Evolutionary conservation across 2,888 invertebrate species (phyloP).

Genomic region (Aspidiotus rigidus): DNA sequence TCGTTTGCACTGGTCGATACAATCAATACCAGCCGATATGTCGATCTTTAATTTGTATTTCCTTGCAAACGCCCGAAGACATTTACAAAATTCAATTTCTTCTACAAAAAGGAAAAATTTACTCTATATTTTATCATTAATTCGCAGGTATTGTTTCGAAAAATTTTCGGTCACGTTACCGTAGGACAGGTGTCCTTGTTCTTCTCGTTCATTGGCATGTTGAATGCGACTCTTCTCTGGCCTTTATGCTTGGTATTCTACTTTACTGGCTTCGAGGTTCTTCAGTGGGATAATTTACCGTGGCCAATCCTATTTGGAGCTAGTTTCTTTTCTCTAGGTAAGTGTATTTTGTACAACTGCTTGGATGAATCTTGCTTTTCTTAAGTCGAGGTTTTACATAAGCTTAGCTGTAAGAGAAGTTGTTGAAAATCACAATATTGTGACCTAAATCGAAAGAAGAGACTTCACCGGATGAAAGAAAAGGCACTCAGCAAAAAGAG

Average conservation of each 20-base stretch:
- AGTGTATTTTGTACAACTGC: constrained; percentile 38
- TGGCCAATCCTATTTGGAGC: constrained; percentile 78
- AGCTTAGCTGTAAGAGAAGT: no score
- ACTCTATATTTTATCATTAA: background rate
- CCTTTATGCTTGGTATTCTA: constrained; percentile 79
- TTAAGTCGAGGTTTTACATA: no score
- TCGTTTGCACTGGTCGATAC: background rate
- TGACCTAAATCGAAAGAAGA: no score
- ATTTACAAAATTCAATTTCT: no score
- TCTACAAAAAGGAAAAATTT: no score
- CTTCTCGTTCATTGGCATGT: constrained; percentile 80
- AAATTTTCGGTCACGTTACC: constrained; percentile 86
- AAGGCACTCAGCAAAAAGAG: no score
- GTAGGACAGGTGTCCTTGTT: constrained; percentile 87
- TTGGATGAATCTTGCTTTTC: no score
- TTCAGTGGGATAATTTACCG: constrained; percentile 73
- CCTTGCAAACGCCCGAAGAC: background rate
- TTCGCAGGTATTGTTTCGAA: constrained; percentile 79
- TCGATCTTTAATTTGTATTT: background rate
- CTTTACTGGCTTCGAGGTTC: constrained; percentile 74
- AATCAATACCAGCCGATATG: background rate
- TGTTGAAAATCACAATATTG: no score
- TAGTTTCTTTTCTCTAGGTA: constrained; percentile 68
- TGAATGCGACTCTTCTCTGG: constrained; percentile 82
- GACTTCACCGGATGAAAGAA: no score